These are phyloP conservation scores for Drosophila merina DNA, from an alignment of 2,888 invertebrate genomes.

Conservation along the genomic window DNA sequence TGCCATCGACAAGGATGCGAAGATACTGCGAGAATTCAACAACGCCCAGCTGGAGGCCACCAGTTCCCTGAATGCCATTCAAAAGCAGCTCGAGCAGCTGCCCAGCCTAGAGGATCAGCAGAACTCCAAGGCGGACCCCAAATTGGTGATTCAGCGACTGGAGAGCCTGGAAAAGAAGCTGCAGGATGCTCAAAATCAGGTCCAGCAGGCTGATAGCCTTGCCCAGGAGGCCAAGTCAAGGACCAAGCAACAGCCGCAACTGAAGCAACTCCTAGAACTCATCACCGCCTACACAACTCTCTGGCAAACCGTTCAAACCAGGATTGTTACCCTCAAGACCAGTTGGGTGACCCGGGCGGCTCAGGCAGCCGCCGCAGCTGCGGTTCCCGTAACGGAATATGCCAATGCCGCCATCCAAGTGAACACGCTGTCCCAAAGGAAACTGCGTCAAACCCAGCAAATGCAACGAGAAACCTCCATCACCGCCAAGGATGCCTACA, in stretches of 20 bases:
- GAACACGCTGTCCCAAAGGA: constrained; percentile 88
- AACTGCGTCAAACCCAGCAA: constrained; percentile 69
- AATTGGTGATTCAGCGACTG: constrained; percentile 73
- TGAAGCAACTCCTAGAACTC: constrained; percentile 85
- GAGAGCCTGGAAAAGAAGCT: constrained; percentile 86
- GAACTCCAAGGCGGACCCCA: constrained; percentile 59
- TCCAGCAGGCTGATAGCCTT: constrained; percentile 86
- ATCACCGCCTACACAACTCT: constrained; percentile 88
- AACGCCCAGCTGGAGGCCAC: constrained; percentile 89
- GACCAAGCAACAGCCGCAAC: constrained; percentile 85
- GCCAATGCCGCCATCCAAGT: constrained; percentile 92
- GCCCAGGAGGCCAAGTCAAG: constrained; percentile 87
- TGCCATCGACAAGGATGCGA: constrained; percentile 86
- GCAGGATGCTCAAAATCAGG: constrained; percentile 84
- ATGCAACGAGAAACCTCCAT: constrained; percentile 88
- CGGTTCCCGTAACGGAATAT: constrained; percentile 87
- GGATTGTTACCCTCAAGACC: constrained; percentile 85
- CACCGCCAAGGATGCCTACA: constrained; percentile 92
- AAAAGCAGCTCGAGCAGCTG: constrained; percentile 89
- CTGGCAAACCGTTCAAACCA: constrained; percentile 86
- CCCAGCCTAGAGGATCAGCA: constrained; percentile 86
- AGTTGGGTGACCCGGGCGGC: constrained; percentile 81
- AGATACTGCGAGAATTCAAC: constrained; percentile 88
- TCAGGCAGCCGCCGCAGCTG: constrained; percentile 86
- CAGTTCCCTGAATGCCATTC: constrained; percentile 88